Percentiles rank a stretch among this genome's conserved stretches.
These are phyloP conservation scores for Mizuhopecten yessoensis DNA, from an alignment of 1,140 invertebrate genomes.

Conservation along the genomic window DNA sequence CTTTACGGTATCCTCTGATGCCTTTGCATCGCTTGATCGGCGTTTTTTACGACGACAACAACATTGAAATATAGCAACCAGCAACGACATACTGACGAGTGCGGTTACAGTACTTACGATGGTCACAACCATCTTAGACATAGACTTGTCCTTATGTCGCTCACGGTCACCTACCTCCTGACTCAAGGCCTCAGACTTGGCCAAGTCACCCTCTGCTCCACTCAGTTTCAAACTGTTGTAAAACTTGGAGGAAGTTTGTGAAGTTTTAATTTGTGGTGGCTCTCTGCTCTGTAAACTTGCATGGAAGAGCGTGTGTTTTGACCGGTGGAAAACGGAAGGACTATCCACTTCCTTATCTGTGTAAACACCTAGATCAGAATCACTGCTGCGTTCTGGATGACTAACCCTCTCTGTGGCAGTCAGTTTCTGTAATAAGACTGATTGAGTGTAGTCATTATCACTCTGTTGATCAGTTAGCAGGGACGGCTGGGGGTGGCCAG, in stretches of 20 bases:
- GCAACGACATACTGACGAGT: slow-evolving; percentile 66
- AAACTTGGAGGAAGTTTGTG: not conserved
- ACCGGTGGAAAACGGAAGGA: not conserved
- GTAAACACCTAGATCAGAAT: not conserved
- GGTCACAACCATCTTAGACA: slow-evolving; percentile 67
- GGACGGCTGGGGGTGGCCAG: not conserved
- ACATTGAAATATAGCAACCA: slow-evolving; percentile 75
- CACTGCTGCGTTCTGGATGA: not conserved
- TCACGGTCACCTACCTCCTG: slow-evolving; percentile 37
- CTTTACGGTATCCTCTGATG: slow-evolving; percentile 41
- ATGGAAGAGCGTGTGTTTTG: not conserved
- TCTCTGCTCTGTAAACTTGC: not conserved
- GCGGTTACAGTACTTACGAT: slow-evolving; percentile 65
- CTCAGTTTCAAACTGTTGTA: not conserved
- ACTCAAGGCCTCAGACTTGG: slow-evolving; percentile 38
- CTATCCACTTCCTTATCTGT: slow-evolving; percentile 16
- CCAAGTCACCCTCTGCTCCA: slow-evolving; percentile 40
- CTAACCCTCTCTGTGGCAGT: not conserved
- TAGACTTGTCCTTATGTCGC: slow-evolving; percentile 17
- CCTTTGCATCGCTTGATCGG: slow-evolving; percentile 23
- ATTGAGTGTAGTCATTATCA: not conserved
- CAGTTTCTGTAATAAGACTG: not conserved
- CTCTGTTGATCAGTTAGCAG: not conserved
- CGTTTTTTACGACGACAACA: slow-evolving; percentile 71
- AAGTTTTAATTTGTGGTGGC: not conserved